Percentiles rank a stretch among this genome's conserved stretches.
Conservation (phyloP, 2,113 vertebrate genomes). For the Oreochromis spilurus region DNA sequence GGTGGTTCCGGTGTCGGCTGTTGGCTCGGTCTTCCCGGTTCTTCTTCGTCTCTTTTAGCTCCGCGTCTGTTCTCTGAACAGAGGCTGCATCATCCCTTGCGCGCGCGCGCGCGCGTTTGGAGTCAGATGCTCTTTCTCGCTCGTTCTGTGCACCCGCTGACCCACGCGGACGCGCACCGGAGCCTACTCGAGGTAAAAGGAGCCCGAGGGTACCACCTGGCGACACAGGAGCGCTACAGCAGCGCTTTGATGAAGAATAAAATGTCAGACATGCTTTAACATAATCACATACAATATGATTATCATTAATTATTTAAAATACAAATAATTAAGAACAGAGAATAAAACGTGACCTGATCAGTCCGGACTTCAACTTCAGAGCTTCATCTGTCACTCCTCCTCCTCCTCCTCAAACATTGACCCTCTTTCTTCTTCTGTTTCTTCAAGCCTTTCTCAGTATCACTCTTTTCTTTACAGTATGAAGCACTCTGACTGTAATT, state of each 20-base stretch:
- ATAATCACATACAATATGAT: background rate
- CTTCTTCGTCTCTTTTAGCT: background rate
- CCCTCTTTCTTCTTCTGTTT: background rate
- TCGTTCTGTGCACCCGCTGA: background rate
- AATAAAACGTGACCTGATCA: background rate
- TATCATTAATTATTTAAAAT: background rate
- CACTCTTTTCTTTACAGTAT: background rate
- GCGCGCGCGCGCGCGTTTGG: background rate
- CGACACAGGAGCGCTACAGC: background rate
- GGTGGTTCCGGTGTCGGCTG: background rate
- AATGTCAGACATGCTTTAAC: background rate
- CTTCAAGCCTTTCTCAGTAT: background rate
- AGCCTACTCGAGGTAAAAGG: background rate
- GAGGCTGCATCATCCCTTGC: constrained; percentile 33
- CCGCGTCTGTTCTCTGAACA: constrained; percentile 16
- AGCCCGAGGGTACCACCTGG: background rate
- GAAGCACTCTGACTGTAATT: background rate
- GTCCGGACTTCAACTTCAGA: background rate
- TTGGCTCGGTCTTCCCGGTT: background rate
- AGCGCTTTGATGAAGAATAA: background rate
- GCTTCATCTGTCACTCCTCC: background rate
- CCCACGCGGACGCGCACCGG: constrained; percentile 6
- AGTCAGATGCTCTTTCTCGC: constrained; percentile 33
- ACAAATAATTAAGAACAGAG: background rate
- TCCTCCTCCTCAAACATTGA: background rate